Evolutionary conservation across 2,797 vertebrate genomes (phyloP), one percentile per base, ranked within the genome.

Genomic region (Alosa sapidissima): DNA sequence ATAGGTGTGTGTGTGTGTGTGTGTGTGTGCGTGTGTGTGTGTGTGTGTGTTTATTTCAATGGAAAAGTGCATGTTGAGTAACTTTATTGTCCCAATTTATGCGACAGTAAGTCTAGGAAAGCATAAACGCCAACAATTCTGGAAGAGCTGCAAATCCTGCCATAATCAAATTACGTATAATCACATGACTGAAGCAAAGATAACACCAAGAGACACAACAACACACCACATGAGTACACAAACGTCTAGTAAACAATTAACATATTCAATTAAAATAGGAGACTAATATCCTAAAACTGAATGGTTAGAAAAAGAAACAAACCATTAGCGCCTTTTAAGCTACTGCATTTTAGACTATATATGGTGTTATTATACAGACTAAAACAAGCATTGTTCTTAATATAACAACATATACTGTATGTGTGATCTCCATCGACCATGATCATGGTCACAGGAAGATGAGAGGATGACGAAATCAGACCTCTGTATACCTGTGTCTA

Each of bases 81-180:
- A 83, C 19, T 87, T 85, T 85, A 85, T 83, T 45, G 28, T 58
- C 14, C 33, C 7, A 5, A 14, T 6, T 83, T 78, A 19, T 52
- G 58, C n/a, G 28, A 28, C 14, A 11, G 81, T 41, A 83, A 41
- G 4, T 33, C 14, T 36, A 45, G 68, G 33, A 75, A 41, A 75
- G 6, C 68, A 75, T 75, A 72, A 75, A 75, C 41, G 68, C 3
- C 62, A 14, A 45, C 36, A 3, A 36, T 68, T 28, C 24, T 68
- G 62, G 24, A 68, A 68, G 9, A 28, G 62, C 24, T 36, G 28
- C 24, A 14, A 11, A 68, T 10, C 28, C 28, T 28, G 28, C 3
- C n/a, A 68, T 68, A 33, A 68, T 21, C 55, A 36, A 28, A 68
- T 41, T 19, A 58, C 41, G 33, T 28, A 28, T 28, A 28, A 28